Conservation (phyloP, 2,888 invertebrate genomes). For the Morpho deidamia region DNA sequence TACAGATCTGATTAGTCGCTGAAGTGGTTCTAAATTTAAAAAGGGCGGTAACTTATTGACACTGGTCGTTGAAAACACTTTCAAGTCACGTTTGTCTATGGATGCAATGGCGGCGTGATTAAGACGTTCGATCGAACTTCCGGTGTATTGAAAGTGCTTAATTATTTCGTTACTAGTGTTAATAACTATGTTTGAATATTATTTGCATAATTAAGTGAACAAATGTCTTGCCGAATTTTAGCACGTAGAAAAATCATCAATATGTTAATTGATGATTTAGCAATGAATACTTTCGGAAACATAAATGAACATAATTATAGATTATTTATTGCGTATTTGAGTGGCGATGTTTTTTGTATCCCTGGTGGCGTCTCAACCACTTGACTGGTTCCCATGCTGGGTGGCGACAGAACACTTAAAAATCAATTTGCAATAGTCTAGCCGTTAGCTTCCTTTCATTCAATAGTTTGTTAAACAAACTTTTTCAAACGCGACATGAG, state of each 20-base stretch:
- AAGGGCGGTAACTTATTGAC: constrained; percentile 65
- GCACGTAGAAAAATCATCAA: background rate
- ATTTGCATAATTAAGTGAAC: background rate
- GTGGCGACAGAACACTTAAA: constrained; percentile 73
- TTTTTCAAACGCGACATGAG: constrained; percentile 32
- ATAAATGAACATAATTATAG: constrained; percentile 29
- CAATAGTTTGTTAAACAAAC: constrained; percentile 35
- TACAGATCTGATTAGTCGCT: constrained; percentile 71
- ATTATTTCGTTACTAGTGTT: background rate
- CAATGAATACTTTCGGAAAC: constrained; percentile 7
- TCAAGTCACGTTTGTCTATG: constrained; percentile 60
- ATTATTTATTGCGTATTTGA: constrained; percentile 58
- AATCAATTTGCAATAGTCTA: constrained; percentile 72
- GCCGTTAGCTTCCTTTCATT: constrained; percentile 55
- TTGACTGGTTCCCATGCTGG: constrained; percentile 66
- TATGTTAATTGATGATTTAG: too few species aligned
- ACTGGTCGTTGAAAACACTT: constrained; percentile 53
- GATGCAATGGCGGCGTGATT: constrained; percentile 56
- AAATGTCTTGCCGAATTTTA: background rate
- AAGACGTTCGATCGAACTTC: constrained; percentile 40
- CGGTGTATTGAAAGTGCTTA: constrained; percentile 8
- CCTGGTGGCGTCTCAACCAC: constrained; percentile 51
- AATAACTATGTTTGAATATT: background rate
- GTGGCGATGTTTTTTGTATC: constrained; percentile 42
- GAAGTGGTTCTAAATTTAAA: constrained; percentile 76